Conservation (phyloP, 2,113 vertebrate genomes). For the Spilogale gracilis region DNA sequence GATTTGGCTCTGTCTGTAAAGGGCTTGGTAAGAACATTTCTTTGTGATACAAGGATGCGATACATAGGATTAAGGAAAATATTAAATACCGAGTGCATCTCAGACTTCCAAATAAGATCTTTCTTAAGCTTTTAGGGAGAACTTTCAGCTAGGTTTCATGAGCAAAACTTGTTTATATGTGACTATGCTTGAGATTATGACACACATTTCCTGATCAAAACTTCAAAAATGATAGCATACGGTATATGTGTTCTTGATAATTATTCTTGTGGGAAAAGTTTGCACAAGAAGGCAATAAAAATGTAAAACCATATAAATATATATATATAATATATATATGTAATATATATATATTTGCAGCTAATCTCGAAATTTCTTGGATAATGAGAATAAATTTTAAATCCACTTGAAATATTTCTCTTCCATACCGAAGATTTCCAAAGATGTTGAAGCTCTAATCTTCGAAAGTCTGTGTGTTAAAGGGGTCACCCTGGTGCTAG, state of each 20-base stretch:
- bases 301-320: not conserved
- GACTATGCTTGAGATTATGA: not conserved
- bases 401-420: slow-evolving; percentile 25
- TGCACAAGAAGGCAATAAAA: not conserved
- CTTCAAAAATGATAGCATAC: not conserved
- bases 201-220: not conserved
- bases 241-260: not conserved
- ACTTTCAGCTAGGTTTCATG: not conserved
- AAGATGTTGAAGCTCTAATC: not conserved
- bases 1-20: not conserved
- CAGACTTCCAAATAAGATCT: slow-evolving; percentile 18
- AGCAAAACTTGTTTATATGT: not conserved
- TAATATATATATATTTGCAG: too few species aligned
- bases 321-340: too few species aligned
- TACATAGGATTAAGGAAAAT: slow-evolving; percentile 14
- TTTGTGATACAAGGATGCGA: not conserved
- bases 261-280: not conserved
- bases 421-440: slow-evolving; percentile 37
- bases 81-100: not conserved
- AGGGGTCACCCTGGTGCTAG: not conserved
- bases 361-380: not conserved
- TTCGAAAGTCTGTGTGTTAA: not conserved
- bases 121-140: slow-evolving; percentile 38
- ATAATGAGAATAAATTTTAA: slow-evolving; percentile 23
- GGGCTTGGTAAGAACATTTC: not conserved